Percentiles rank a stretch among this genome's conserved stretches.
Conservation (phyloP, 2,113 vertebrate species). For the Dinomys branickii region DNA sequence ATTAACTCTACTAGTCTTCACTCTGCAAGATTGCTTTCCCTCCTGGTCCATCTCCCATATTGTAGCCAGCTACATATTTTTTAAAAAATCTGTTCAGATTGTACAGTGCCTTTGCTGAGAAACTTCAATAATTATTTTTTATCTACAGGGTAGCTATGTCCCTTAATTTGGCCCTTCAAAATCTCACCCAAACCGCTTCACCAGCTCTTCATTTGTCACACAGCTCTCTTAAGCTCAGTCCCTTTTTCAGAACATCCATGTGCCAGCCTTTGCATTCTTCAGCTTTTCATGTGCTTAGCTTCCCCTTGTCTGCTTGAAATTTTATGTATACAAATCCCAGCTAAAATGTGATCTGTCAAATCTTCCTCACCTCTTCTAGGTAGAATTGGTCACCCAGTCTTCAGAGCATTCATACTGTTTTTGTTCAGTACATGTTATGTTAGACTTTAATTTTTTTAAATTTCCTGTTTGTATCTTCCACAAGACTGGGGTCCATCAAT, state of each 20-base stretch:
- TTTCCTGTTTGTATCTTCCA: neutral
- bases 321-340: neutral
- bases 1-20: neutral
- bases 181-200: neutral
- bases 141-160: neutral
- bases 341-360: neutral
- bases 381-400: neutral
- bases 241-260: neutral
- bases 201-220: neutral
- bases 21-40: neutral
- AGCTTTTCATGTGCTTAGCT: neutral
- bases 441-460: neutral
- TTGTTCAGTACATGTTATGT: neutral
- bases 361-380: neutral
- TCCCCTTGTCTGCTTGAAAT: neutral
- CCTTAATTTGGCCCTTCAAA: neutral
- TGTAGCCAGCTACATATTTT: neutral
- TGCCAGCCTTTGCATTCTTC: neutral
- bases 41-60: neutral
- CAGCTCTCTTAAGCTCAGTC: neutral
- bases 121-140: neutral
- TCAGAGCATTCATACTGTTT: neutral
- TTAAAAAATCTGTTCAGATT: neutral
- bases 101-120: neutral
- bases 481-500: neutral